Percentiles rank a stretch among this genome's conserved stretches.
phyloP scores from a whole-genome alignment of 2,113 vertebrate species.

The Benthochromis sp. region DNA sequence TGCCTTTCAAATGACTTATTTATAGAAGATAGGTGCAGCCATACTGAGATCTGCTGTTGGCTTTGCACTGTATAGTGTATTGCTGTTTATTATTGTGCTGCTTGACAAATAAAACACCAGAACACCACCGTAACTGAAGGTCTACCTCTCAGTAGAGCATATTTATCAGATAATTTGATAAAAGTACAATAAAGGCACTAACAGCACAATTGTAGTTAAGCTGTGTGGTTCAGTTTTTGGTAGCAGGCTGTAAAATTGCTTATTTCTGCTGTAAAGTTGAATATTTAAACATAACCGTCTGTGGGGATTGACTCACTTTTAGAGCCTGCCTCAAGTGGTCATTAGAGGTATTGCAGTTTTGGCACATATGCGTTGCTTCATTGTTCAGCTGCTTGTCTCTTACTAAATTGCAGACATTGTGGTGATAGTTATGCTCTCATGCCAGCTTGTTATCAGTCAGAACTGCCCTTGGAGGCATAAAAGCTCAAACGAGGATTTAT shows the following conservation, averaged over 20 bases:
- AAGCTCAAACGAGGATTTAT: not conserved
- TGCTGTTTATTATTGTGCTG: not conserved
- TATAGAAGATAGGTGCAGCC: not conserved
- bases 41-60: not conserved
- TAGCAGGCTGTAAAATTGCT: not conserved
- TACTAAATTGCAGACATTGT: not conserved
- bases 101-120: not conserved
- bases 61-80: not conserved
- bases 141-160: accelerated
- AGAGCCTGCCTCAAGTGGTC: not conserved
- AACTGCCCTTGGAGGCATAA: not conserved
- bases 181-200: not conserved
- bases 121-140: not conserved
- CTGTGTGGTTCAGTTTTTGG: not conserved
- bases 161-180: not conserved
- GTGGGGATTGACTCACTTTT: not conserved
- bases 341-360: not conserved
- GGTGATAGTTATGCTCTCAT: not conserved
- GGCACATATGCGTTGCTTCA: not conserved
- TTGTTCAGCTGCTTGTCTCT: not conserved
- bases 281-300: accelerated
- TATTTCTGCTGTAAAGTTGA: not conserved
- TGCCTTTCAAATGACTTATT: not conserved
- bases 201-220: not conserved
- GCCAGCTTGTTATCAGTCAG: not conserved